Evolutionary conservation across 1,140 invertebrate species (phyloP), one percentile per base, ranked within the genome.

Genomic region (Caerostris darwini): DNA sequence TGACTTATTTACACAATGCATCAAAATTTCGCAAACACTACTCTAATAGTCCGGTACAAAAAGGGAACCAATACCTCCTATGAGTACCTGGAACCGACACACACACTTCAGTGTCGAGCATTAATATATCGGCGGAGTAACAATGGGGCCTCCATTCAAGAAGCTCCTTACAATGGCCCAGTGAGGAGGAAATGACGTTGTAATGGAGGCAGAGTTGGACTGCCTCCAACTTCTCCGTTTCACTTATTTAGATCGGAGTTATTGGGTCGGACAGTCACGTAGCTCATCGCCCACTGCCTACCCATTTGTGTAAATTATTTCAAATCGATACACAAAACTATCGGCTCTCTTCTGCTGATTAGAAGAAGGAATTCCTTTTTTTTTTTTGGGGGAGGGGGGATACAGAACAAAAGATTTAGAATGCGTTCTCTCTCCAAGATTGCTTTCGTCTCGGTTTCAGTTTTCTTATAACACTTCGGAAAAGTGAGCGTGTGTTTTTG

Each of bases 151-250:
- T 34, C 71, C 50, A 77, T 77, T 77, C 19, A 77, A 77, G 71
- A 77, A 77, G 50, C 34, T 7, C 0, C 50, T 12, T 14, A 50
- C 71, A 77, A 77, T 77, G 53, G 7, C 71, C 5, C 12, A 77
- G 71, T 50, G 71, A 77, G 71, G 71, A 77, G 71, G n/a, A 77
- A 77, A 77, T 77, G 7, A 77, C 34, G 71, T 77, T 77, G 71
- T 77, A 77, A 77, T 77, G 71, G 71, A 34, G 14, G 71, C 4
- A 5, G 3, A 5, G 69, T 77, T 77, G 71, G 71, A 77, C 3
- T 10, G 34, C 19, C 53, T 77, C 71, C 71, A 77, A 77, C 71
- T 77, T 53, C 71, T 77, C 71, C 71, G 14, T 77, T 50, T 77
- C 71, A 10, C 34, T 77, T 77, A 77, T 77, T 77, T 77, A 77